Evolutionary conservation across 2,113 vertebrate genomes (phyloP), one percentile per base, ranked within the genome.

Genomic region (Albula goreensis): DNA sequence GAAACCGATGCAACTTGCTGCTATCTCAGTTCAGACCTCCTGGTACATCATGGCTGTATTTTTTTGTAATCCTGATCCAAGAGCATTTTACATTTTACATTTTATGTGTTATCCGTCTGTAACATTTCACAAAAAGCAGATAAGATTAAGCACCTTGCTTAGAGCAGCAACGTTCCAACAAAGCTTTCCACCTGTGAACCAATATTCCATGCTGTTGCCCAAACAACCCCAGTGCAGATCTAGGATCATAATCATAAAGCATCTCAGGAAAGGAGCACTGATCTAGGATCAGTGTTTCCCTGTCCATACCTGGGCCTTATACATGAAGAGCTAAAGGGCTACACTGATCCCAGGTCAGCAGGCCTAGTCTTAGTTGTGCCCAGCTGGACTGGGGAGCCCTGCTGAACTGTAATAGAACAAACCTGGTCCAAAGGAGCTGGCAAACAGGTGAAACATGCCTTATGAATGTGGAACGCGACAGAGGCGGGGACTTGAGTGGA

Each of bases 401-500:
- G 63, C 63, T n/a, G 63, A 17, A 70, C 63, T 70, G 4, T 70
- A n/a, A 31, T 22, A n/a, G 19, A n/a, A 2, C 70, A 74, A 8
- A 9, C 70, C 0, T 74, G 70, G 70, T 31, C 70, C 70, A 74
- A 74, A 74, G 70, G 17, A 31, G 70, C 22, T 74, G 70, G 70
- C 9, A 11, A 31, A 74, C 70, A 31, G 70, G 70, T 31, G 12
- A 74, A 74, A 74, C 22, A 31, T n/a, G 53, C 12, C 53, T 56
- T 9, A 31, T 74, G 22, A 74, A 8, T n/a, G 17, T 7, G 22
- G 63, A 4, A 22, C 9, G n/a, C 9, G n/a, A n/a, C n/a, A 8
- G 50, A n/a, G 25, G 31, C 70, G 48, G 60, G 60, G 74, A 8
- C 80, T 78, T 80, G 15, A 81, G 53, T 87, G 78, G 66, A n/a